Conservation (phyloP, 1,140 invertebrate species). For the Zaprionus capensis region DNA sequence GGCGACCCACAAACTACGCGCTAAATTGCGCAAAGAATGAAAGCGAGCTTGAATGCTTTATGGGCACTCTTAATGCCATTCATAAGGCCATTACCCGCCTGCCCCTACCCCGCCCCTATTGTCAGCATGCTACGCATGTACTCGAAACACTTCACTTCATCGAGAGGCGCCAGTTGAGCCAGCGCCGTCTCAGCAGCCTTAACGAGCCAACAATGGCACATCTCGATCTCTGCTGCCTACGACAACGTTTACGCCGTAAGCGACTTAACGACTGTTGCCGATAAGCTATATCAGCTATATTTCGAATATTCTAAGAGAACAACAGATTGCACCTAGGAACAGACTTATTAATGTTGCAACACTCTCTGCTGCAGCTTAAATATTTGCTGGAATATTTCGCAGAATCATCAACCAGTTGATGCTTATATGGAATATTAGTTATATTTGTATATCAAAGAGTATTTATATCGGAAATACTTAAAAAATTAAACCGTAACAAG, state of each 20-base stretch:
- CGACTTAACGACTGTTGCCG: not conserved
- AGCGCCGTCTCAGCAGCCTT: conserved; percentile 33
- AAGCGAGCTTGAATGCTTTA: conserved; percentile 55
- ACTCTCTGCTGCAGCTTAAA: not conserved
- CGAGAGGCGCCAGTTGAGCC: conserved; percentile 64
- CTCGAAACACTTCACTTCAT: not conserved
- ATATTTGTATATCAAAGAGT: too few relatives aligned
- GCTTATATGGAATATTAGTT: too few relatives aligned
- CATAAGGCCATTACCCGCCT: conserved; percentile 54
- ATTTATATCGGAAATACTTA: too few relatives aligned
- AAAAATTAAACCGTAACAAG: too few relatives aligned
- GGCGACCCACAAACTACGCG: conserved; percentile 53
- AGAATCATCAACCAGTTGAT: too few relatives aligned
- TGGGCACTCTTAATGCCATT: conserved; percentile 72
- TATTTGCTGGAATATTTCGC: too few relatives aligned
- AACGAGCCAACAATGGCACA: conserved; percentile 62
- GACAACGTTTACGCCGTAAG: conserved; percentile 2
- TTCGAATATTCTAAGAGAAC: not conserved
- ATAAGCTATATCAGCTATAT: conserved; percentile 1
- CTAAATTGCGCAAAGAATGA: conserved; percentile 68
- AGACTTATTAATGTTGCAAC: not conserved
- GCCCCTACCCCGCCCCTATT: not conserved
- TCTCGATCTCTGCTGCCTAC: not conserved
- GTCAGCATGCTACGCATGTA: not conserved
- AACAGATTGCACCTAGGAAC: not conserved